These are phyloP conservation scores for Mustela lutreola DNA, from an alignment of 2,113 vertebrate genomes.

Conservation along the genomic window DNA sequence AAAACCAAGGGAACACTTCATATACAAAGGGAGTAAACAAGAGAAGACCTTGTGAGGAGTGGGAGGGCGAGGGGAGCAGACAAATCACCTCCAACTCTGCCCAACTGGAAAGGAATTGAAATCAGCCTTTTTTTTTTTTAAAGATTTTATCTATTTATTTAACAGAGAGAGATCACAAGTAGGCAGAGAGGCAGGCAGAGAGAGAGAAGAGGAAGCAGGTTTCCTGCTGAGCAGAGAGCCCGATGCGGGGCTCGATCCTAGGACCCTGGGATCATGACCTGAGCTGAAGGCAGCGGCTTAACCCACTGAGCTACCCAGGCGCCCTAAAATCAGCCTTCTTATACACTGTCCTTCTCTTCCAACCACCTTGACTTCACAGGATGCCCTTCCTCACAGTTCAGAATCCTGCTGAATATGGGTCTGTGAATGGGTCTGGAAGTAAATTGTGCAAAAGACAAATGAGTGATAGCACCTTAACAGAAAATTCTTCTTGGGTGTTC, in stretches of 20 bases:
- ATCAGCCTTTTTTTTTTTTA: background rate
- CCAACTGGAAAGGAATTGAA: background rate
- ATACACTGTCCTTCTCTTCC: background rate
- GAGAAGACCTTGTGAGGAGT: background rate
- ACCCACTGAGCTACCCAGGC: no score
- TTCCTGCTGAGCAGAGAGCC: no score
- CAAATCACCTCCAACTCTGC: background rate
- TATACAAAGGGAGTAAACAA: background rate
- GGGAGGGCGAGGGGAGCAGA: accelerated
- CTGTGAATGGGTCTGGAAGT: background rate
- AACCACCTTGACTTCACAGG: background rate
- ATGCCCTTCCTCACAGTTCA: background rate
- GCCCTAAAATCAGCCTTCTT: background rate
- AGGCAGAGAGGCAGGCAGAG: no score
- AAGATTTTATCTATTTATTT: no score
- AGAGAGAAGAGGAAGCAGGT: no score
- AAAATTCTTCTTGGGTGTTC: background rate
- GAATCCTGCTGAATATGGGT: background rate
- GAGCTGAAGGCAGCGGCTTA: no score
- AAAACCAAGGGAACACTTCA: background rate
- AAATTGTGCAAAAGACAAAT: background rate
- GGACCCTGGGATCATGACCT: no score
- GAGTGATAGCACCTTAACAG: background rate
- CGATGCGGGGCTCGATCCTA: no score
- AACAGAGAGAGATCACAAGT: no score